Conservation (phyloP, 2,113 vertebrate genomes). For the Recurvirostra avosetta region DNA sequence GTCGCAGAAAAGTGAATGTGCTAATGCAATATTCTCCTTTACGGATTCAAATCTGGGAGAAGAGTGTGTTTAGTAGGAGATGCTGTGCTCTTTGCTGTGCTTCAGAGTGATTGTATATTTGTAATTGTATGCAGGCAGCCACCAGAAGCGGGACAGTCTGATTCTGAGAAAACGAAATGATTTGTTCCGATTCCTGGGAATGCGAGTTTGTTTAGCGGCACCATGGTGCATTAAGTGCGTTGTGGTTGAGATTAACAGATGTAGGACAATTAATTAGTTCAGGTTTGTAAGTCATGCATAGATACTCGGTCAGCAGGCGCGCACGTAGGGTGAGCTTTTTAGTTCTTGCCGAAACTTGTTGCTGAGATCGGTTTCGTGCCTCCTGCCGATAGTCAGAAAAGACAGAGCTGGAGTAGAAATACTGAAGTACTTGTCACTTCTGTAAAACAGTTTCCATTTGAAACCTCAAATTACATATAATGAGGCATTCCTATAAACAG, state of each 20-base stretch:
- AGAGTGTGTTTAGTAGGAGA: not conserved
- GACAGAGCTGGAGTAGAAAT: not conserved
- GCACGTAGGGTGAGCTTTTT: not conserved
- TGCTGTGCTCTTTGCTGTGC: not conserved
- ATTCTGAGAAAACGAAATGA: not conserved
- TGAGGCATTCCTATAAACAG: conserved; percentile 1
- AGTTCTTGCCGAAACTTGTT: not conserved
- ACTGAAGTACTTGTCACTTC: conserved; percentile 15
- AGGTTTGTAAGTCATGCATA: not conserved
- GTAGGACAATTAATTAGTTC: conserved; percentile 24
- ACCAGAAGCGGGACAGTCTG: not conserved
- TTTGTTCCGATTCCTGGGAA: not conserved
- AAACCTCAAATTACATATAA: conserved; percentile 44
- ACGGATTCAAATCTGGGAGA: not conserved
- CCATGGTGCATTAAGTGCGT: not conserved
- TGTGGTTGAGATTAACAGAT: not conserved
- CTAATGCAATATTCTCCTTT: not conserved
- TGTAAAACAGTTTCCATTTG: conserved; percentile 1
- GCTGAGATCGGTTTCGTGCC: not conserved
- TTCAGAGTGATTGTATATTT: not conserved
- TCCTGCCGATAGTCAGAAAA: not conserved
- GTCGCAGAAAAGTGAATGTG: not conserved
- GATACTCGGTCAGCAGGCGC: not conserved
- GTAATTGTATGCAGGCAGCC: not conserved
- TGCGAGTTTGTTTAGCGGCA: not conserved